phyloP scores from a whole-genome alignment of 2,797 vertebrate species.

The Phrynocephalus forsythii region DNA sequence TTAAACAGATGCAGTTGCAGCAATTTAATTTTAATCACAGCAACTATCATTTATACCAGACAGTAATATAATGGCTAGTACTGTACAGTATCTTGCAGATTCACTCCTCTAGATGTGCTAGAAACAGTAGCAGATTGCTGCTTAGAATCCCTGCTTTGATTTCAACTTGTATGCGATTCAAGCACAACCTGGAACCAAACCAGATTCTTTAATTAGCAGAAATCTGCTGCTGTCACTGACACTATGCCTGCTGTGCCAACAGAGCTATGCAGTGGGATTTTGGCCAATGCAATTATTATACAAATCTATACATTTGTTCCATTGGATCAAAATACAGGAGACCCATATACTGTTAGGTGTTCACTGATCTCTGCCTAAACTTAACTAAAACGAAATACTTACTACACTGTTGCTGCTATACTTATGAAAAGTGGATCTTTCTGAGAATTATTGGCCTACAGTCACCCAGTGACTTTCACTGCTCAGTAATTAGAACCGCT shows the following conservation, averaged over 20 bases:
- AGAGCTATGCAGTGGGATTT: too few relatives aligned
- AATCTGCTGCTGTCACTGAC: too few relatives aligned
- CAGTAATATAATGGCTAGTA: not conserved
- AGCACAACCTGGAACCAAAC: too few relatives aligned
- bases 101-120: too few relatives aligned
- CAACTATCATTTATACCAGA: not conserved
- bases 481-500: not conserved
- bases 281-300: not conserved
- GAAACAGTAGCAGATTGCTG: too few relatives aligned
- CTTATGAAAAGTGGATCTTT: not conserved
- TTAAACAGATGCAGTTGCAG: not conserved
- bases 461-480: not conserved
- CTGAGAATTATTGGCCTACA: too few relatives aligned
- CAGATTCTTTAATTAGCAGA: too few relatives aligned
- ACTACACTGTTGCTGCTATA: not conserved
- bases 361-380: not conserved
- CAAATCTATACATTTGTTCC: not conserved
- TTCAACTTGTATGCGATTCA: too few relatives aligned
- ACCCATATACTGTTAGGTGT: not conserved
- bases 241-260: too few relatives aligned
- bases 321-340: not conserved
- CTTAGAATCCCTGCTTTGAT: too few relatives aligned
- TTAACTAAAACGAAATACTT: not conserved
- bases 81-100: too few relatives aligned
- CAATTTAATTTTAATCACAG: not conserved